Evolutionary conservation across 1,140 invertebrate species (phyloP).

Genomic region (Ganaspis sp.): DNA sequence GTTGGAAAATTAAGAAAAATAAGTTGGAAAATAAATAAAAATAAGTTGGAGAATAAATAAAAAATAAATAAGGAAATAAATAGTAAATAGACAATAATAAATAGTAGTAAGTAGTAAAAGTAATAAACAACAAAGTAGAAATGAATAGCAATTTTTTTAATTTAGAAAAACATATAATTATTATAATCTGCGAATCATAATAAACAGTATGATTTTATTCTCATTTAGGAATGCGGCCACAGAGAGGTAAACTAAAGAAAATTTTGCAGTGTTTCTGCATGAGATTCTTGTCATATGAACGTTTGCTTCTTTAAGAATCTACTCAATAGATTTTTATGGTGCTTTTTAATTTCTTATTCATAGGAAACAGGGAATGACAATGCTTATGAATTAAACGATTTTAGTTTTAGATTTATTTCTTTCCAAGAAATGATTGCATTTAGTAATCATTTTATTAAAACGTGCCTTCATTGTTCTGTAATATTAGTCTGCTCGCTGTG

Average conservation of each 20-base stretch:
- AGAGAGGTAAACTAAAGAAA: constrained; percentile 77
- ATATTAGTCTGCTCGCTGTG: not conserved
- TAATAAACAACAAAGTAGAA: no score
- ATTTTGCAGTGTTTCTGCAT: constrained; percentile 66
- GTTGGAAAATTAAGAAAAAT: no score
- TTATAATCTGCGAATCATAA: constrained; percentile 42
- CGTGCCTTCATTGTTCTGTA: not conserved
- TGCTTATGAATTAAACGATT: not conserved
- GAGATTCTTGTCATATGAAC: constrained; percentile 60
- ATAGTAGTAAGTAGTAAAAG: no score
- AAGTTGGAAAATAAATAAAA: no score
- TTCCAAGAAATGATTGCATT: not conserved
- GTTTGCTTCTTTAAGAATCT: constrained; percentile 54
- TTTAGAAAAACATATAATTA: no score
- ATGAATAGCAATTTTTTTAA: no score
- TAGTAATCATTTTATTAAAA: not conserved
- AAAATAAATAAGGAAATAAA: no score
- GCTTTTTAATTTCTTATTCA: not conserved
- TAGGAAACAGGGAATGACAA: not conserved
- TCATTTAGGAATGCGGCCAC: constrained; percentile 78
- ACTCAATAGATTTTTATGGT: not conserved
- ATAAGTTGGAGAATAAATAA: no score
- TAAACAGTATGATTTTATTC: constrained; percentile 69
- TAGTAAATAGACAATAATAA: no score
- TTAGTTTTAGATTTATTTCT: not conserved